Conservation (phyloP, 2,888 invertebrate species). For the Vandiemenella viatica region DNA sequence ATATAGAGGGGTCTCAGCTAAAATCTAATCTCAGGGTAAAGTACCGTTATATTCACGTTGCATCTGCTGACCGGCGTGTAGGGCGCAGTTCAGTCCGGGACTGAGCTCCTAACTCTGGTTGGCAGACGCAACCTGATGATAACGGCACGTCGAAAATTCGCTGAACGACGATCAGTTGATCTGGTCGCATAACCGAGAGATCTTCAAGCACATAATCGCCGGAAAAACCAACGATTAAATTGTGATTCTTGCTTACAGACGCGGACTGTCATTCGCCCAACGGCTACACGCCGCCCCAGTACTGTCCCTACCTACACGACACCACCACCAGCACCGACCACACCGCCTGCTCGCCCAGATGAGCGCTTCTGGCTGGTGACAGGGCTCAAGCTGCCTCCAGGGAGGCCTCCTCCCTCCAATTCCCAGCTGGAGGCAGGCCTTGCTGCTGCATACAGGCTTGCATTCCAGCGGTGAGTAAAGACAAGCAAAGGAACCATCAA, state of each 20-base stretch:
- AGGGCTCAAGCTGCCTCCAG: conserved; percentile 28
- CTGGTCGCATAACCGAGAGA: too few species aligned
- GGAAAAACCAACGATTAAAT: neutral
- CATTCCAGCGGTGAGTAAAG: conserved; percentile 62
- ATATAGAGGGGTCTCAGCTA: too few species aligned
- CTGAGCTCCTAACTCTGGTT: too few species aligned
- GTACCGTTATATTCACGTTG: too few species aligned
- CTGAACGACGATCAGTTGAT: too few species aligned
- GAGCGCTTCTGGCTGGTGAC: conserved; percentile 66
- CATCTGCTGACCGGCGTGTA: too few species aligned
- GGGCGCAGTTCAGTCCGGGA: too few species aligned
- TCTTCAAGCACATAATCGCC: neutral
- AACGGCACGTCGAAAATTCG: too few species aligned
- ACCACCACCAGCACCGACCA: conserved; percentile 16
- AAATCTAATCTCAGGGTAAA: too few species aligned
- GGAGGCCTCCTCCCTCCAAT: conserved; percentile 24
- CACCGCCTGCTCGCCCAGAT: conserved; percentile 24
- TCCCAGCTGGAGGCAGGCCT: conserved; percentile 54
- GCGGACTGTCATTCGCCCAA: neutral
- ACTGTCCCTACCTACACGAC: too few species aligned
- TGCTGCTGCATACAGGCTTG: conserved; percentile 62
- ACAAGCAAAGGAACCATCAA: too few species aligned
- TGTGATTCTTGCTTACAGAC: neutral
- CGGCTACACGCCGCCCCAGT: neutral
- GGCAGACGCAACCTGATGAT: too few species aligned